Percentiles rank a stretch among this genome's conserved stretches.
These are phyloP conservation scores for Ciconia nigra DNA, from an alignment of 2,797 vertebrate species.

Conservation along the genomic window DNA sequence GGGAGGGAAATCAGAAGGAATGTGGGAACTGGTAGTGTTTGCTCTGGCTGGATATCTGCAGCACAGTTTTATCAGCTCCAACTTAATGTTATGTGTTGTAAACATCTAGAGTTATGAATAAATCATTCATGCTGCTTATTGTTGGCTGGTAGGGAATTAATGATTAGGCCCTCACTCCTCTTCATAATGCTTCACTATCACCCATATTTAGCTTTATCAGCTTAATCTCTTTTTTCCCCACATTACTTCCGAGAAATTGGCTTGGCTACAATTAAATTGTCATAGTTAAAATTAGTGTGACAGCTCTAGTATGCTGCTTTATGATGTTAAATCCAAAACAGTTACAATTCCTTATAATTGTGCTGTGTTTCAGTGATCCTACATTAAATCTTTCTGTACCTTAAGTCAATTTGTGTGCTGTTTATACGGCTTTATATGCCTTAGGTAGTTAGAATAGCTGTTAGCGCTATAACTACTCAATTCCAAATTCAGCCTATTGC, in stretches of 20 bases:
- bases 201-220: neutral
- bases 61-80: neutral
- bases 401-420: neutral
- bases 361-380: neutral
- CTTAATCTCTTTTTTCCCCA: neutral
- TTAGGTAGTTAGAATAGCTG: neutral
- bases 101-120: neutral
- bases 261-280: neutral
- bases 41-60: neutral
- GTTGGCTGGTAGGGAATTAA: neutral
- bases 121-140: neutral
- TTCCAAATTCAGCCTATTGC: neutral
- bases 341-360: neutral
- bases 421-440: neutral
- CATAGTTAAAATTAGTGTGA: neutral
- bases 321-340: neutral
- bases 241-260: neutral
- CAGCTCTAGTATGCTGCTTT: neutral
- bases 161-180: neutral
- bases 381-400: neutral
- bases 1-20: neutral
- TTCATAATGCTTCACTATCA: neutral
- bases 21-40: neutral
- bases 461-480: neutral
- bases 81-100: neutral